Conservation (phyloP, 2,888 invertebrate genomes). For the Tuta absoluta region DNA sequence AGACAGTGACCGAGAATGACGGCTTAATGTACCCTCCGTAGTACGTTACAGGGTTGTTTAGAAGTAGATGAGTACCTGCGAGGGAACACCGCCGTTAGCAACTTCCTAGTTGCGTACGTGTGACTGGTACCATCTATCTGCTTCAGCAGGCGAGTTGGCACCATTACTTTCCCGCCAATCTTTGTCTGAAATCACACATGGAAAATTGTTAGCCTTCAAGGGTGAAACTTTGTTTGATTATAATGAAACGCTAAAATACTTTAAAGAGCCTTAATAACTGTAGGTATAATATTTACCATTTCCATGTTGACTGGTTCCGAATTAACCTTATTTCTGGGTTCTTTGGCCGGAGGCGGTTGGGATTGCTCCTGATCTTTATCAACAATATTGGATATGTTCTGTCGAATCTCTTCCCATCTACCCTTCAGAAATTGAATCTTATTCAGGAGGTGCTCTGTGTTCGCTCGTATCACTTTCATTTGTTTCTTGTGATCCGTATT, state of each 20-base stretch:
- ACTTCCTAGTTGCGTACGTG: slow-evolving; percentile 76
- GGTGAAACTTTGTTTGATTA: no score
- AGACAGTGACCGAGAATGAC: no score
- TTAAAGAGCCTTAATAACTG: background rate
- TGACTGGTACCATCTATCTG: slow-evolving; percentile 78
- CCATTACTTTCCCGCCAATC: slow-evolving; percentile 56
- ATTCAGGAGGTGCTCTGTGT: background rate
- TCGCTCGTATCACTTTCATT: background rate
- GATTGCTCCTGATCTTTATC: background rate
- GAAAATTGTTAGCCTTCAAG: no score
- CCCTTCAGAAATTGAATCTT: background rate
- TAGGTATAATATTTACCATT: no score
- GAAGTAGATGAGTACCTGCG: no score
- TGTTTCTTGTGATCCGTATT: background rate
- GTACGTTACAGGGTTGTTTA: no score
- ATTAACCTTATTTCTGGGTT: no score
- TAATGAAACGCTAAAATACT: no score
- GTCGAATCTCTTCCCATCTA: background rate
- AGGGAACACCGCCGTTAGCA: slow-evolving; percentile 78
- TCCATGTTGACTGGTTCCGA: no score
- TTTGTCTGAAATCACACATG: slow-evolving; percentile 59
- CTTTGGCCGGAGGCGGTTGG: no score
- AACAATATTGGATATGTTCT: background rate
- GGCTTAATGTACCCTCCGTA: no score
- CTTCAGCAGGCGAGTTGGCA: slow-evolving; percentile 58